A percentile compares a stretch with the other conserved stretches of the same genome.
Conservation (phyloP, 1,140 invertebrate genomes). For the Druon quercuslanigerum region DNA sequence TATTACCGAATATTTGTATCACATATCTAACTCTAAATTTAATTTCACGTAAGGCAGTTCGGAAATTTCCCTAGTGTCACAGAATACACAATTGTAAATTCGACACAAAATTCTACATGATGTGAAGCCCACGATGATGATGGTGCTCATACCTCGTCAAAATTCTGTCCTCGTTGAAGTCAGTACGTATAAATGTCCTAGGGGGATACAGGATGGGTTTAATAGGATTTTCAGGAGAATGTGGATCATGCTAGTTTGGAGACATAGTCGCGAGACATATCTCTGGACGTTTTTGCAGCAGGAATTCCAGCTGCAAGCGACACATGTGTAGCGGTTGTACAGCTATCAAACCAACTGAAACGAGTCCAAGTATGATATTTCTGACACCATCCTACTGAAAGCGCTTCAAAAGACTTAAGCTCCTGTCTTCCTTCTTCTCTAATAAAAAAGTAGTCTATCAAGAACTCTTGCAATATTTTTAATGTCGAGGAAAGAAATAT, state of each 20-base stretch:
- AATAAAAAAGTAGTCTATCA: too few species aligned
- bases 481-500: too few species aligned
- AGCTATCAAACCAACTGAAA: conserved; percentile 9
- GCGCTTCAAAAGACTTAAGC: background rate
- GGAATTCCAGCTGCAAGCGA: background rate
- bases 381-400: conserved; percentile 1
- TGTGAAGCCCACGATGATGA: conserved; percentile 13
- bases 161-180: background rate
- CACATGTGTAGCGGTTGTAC: conserved; percentile 6
- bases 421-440: background rate
- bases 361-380: background rate
- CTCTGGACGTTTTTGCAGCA: conserved; percentile 4
- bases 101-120: conserved; percentile 9
- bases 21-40: too few species aligned
- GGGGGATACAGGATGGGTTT: conserved; percentile 18
- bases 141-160: conserved; percentile 1
- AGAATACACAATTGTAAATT: background rate
- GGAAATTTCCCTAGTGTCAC: conserved; percentile 21
- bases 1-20: too few species aligned
- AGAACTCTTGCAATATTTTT: too few species aligned
- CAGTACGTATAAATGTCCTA: background rate
- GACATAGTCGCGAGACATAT: conserved; percentile 1
- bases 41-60: background rate
- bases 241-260: background rate
- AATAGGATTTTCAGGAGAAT: conserved; percentile 15